These are phyloP conservation scores for Aporophyla nigra DNA, from an alignment of 2,888 invertebrate species.

Conservation along the genomic window DNA sequence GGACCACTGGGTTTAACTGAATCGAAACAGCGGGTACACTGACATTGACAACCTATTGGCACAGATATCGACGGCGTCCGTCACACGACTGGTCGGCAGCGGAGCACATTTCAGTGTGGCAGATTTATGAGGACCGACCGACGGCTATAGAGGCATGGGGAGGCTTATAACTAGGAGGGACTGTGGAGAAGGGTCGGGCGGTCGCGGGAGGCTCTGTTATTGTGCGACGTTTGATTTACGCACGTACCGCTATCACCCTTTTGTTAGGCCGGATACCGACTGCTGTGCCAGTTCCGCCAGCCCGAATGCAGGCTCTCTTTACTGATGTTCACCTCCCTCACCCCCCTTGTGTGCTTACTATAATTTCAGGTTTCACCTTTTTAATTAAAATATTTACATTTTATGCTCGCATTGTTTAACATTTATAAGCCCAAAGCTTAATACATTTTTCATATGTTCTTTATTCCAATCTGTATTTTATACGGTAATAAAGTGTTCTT, in stretches of 20 bases:
- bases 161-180: slow-evolving; percentile 79
- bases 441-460: slow-evolving; percentile 17
- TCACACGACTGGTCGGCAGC: slow-evolving; percentile 79
- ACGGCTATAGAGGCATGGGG: slow-evolving; percentile 81
- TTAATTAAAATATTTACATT: slow-evolving; percentile 59
- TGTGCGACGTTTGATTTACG: slow-evolving; percentile 91
- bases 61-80: slow-evolving; percentile 82
- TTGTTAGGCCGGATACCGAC: slow-evolving; percentile 89
- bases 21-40: slow-evolving; percentile 75
- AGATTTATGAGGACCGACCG: slow-evolving; percentile 88
- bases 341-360: slow-evolving; percentile 43
- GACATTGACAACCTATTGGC: slow-evolving; percentile 86
- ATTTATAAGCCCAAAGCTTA: slow-evolving; percentile 30
- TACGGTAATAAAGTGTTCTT: not conserved
- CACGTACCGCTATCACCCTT: slow-evolving; percentile 90
- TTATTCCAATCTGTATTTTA: slow-evolving; percentile 11
- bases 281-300: slow-evolving; percentile 87
- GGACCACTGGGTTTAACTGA: slow-evolving; percentile 73
- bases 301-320: slow-evolving; percentile 81
- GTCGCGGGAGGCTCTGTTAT: slow-evolving; percentile 87
- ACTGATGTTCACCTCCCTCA: slow-evolving; percentile 69
- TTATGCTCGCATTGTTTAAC: slow-evolving; percentile 47
- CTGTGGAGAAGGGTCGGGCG: slow-evolving; percentile 79
- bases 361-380: slow-evolving; percentile 42
- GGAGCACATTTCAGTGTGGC: slow-evolving; percentile 87